Conservation (phyloP, 2,113 vertebrate genomes). For the Pogonocichla stellata region DNA sequence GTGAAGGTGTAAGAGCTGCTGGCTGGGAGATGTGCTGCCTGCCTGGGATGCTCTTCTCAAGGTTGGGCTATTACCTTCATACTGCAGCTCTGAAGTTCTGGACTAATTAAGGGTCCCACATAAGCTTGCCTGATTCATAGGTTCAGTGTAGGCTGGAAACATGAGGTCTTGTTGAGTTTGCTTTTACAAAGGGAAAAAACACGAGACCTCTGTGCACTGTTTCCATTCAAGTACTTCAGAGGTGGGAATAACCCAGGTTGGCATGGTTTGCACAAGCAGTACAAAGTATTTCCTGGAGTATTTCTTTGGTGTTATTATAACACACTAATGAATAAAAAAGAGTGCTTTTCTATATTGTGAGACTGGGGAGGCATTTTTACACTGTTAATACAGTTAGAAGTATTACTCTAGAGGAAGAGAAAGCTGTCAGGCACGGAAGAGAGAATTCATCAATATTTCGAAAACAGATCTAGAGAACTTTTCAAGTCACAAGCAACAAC, state of each 20-base stretch:
- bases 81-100: background rate
- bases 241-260: background rate
- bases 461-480: background rate
- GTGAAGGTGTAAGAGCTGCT: background rate
- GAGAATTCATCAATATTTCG: background rate
- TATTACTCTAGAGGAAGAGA: background rate
- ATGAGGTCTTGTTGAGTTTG: background rate
- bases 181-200: background rate
- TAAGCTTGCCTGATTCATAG: background rate
- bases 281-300: background rate
- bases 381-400: background rate
- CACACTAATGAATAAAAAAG: background rate
- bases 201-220: rapidly evolving
- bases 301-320: background rate
- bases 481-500: background rate
- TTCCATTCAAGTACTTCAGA: background rate
- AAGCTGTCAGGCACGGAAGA: background rate
- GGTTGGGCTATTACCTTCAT: rapidly evolving
- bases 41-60: background rate
- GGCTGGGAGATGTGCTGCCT: rapidly evolving
- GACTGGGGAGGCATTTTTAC: background rate
- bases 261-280: rapidly evolving
- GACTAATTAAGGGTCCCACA: background rate
- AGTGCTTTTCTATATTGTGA: background rate
- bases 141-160: background rate